Base-by-base conservation (phyloP, 2,797 vertebrate species). In the Coregonus sp. region DNA sequence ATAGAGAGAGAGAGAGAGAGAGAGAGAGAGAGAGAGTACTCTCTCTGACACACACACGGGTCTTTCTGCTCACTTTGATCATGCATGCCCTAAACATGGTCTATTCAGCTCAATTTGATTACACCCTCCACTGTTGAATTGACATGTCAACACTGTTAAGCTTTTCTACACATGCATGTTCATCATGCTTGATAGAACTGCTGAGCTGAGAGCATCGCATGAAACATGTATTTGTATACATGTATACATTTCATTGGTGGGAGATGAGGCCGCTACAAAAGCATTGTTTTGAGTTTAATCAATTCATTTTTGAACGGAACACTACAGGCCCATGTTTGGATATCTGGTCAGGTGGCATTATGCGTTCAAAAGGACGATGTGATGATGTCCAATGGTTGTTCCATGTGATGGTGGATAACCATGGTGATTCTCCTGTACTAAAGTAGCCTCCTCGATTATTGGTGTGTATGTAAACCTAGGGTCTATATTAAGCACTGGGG, bases 1-100 rank as follows among this genome's bases (percentile, higher is more conserved):
- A n/a, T n/a, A n/a, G 25, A 25, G 25, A 25, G 25, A 25, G 25
- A 25, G 25, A 25, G 25, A 25, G 25, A 25, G 25, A 25, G 25
- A 25, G 25, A 25, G 25, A 25, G 25, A 25, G 25, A 25, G 25
- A 25, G 31, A 33, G 2, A 33, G 31, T 33, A 33, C 31, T 33
- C 31, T 33, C 31, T 33, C 31, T 33, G 2, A 2, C 35, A 35
- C 35, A 35, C 66, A 82, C 76, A 78, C 5, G 51, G 25, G 78
- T 74, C 72, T 75, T 72, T 50, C 56, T 80, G 29, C 73, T 81
- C 52, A 35, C 50, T 81, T 76, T 79, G 70, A 56, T 75, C 56
- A 65, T 35, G 40, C 77, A 11, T 47, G 40, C 7, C 7, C 40
- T 47, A 2, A 72, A 82, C 77, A 80, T 7, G 65, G 78, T 75